A percentile compares a stretch with the other conserved stretches of the same genome.
Conservation (phyloP, 2,888 invertebrate genomes). For the Pyrrhia umbra region DNA sequence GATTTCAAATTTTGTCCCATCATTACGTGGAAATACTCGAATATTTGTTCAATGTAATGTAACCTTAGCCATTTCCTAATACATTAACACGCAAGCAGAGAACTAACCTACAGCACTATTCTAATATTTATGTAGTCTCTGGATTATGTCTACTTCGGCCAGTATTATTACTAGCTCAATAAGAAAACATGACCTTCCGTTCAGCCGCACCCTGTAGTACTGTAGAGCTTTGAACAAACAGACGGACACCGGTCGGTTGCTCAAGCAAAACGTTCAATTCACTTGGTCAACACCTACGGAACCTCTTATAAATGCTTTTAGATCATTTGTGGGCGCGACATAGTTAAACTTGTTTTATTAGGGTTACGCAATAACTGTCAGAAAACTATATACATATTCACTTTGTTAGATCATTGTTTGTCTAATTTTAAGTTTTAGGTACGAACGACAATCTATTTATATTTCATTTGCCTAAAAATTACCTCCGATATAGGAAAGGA, state of each 20-base stretch:
- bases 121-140: neutral
- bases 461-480: no score
- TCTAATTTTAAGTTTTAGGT: no score
- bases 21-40: no score
- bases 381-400: neutral
- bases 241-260: constrained; percentile 49
- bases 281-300: constrained; percentile 58
- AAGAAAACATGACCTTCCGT: constrained; percentile 1
- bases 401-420: neutral
- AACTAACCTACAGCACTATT: neutral
- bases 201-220: neutral
- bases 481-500: neutral
- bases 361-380: constrained; percentile 17
- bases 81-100: neutral
- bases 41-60: neutral
- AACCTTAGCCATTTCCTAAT: neutral
- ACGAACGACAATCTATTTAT: no score
- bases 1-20: no score
- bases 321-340: constrained; percentile 62
- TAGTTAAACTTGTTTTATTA: constrained; percentile 39
- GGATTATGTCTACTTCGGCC: neutral
- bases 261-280: constrained; percentile 38
- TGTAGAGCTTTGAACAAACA: constrained; percentile 19
- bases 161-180: constrained; percentile 11
- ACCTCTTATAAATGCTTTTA: constrained; percentile 63